Evolutionary conservation across 2,113 vertebrate genomes (phyloP).

Genomic region (Misgurnus mizolepis): DNA sequence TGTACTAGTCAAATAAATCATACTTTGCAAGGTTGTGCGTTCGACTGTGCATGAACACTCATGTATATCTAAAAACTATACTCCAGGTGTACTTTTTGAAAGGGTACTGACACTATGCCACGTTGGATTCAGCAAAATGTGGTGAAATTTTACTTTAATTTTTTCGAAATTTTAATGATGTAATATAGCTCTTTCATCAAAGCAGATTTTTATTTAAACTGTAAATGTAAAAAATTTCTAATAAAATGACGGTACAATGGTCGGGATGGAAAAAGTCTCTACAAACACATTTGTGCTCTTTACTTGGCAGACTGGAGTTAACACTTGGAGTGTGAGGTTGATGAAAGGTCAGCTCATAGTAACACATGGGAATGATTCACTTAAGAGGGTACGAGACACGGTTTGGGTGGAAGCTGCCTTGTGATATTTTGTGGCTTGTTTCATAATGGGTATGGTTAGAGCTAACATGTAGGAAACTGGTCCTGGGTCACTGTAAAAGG

Average conservation of each 20-base stretch:
- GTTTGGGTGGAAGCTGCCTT: slow-evolving; percentile 33
- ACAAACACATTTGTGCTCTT: slow-evolving; percentile 48
- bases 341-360: slow-evolving; percentile 44
- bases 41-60: too few relatives aligned
- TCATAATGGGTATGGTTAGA: slow-evolving; percentile 11
- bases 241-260: slow-evolving; percentile 36
- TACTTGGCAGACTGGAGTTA: not conserved
- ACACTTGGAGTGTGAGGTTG: slow-evolving; percentile 39
- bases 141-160: too few relatives aligned
- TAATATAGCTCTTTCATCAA: not conserved
- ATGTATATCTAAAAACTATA: too few relatives aligned
- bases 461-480: not conserved
- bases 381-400: slow-evolving; percentile 53
- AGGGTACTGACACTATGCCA: too few relatives aligned
- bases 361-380: slow-evolving; percentile 45
- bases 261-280: not conserved
- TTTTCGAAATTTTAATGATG: not conserved
- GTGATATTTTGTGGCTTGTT: not conserved
- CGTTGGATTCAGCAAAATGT: too few relatives aligned
- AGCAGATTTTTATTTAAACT: slow-evolving; percentile 11
- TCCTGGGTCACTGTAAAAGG: slow-evolving; percentile 6
- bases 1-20: too few relatives aligned
- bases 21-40: too few relatives aligned
- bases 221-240: slow-evolving; percentile 44
- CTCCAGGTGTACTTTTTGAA: too few relatives aligned